phyloP scores from a whole-genome alignment of 2,888 invertebrate species.

The Helicoverpa assulta region DNA sequence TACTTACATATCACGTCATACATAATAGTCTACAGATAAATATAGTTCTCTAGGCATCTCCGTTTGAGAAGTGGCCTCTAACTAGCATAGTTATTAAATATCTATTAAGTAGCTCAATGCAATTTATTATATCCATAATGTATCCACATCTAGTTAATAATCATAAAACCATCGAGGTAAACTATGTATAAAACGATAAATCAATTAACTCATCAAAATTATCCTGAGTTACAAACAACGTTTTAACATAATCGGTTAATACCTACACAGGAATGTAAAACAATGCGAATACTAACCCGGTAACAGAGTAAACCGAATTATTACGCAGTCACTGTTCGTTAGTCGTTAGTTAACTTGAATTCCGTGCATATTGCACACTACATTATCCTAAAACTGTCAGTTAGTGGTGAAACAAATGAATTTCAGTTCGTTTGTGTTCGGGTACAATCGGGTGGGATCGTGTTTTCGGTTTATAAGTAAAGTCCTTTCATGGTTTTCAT shows the following conservation, averaged over 20 bases:
- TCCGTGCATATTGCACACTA: constrained; percentile 35
- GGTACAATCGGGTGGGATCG: background rate
- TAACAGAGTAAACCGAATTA: constrained; percentile 29
- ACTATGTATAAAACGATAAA: constrained; percentile 29
- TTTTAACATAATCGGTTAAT: constrained; percentile 27
- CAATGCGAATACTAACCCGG: constrained; percentile 56
- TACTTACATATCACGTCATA: no score
- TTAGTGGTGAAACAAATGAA: constrained; percentile 24
- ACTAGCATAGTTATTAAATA: no score
- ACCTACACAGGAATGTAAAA: constrained; percentile 58
- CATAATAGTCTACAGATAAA: no score
- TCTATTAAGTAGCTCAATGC: no score
- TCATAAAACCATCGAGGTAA: constrained; percentile 17
- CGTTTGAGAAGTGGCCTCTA: no score
- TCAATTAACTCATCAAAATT: constrained; percentile 15
- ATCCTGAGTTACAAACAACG: constrained; percentile 56
- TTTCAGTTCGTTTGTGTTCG: background rate
- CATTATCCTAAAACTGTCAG: constrained; percentile 39
- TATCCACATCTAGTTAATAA: background rate
- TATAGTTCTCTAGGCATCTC: no score
- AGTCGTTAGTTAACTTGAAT: constrained; percentile 35
- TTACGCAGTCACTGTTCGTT: constrained; percentile 18
- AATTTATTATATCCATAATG: no score
- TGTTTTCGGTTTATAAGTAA: no score
- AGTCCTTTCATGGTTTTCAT: no score